phyloP scores from a whole-genome alignment of 92 coral and sea anemone species.

The Palythoa grandis region DNA sequence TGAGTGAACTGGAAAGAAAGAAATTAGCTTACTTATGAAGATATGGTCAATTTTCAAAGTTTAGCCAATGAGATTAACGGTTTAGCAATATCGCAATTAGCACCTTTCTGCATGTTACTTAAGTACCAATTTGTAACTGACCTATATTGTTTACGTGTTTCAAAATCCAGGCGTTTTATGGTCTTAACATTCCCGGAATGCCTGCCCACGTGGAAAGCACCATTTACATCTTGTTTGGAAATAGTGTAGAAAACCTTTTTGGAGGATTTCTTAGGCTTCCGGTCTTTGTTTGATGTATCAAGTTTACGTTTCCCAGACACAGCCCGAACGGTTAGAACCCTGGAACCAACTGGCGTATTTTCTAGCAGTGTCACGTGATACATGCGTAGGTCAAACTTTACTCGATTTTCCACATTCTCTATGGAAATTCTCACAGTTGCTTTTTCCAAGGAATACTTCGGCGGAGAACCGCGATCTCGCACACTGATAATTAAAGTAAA shows the following conservation, averaged over 20 bases:
- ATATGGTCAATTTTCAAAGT: no score
- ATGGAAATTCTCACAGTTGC: slow-evolving; percentile 64
- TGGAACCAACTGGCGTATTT: slow-evolving; percentile 66
- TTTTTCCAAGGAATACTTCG: slow-evolving; percentile 49
- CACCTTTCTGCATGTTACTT: no score
- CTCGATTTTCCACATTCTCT: slow-evolving; percentile 55
- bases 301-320: slow-evolving; percentile 59
- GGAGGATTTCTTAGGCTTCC: slow-evolving; percentile 43
- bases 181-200: slow-evolving; percentile 70
- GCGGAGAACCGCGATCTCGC: slow-evolving; percentile 77
- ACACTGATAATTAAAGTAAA: slow-evolving; percentile 63
- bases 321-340: slow-evolving; percentile 79
- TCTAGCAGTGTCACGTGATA: slow-evolving; percentile 70
- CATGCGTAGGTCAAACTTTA: slow-evolving; percentile 73
- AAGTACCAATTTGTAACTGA: slow-evolving; percentile 1
- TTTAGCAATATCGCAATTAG: no score
- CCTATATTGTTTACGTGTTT: slow-evolving; percentile 70
- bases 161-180: slow-evolving; percentile 64
- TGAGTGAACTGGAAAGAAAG: no score
- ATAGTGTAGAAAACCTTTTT: slow-evolving; percentile 67
- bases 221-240: slow-evolving; percentile 51
- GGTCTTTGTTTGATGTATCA: slow-evolving; percentile 39
- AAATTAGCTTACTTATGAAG: no score
- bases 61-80: no score
- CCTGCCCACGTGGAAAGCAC: slow-evolving; percentile 60